These are phyloP conservation scores for Orthosia gracilis DNA, from an alignment of 2,888 invertebrate species.

Conservation along the genomic window DNA sequence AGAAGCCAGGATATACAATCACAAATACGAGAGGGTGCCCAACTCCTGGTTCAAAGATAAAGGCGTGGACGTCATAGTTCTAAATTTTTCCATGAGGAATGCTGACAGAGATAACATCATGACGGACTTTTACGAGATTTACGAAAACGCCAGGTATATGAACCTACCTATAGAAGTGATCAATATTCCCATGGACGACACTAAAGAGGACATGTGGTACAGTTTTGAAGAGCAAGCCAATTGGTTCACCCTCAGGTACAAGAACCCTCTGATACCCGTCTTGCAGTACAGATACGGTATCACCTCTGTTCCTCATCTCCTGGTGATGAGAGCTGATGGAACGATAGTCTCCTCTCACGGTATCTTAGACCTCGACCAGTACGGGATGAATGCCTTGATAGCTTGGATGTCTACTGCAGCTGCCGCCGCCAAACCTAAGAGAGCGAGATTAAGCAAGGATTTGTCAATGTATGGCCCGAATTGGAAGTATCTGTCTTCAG, in stretches of 20 bases:
- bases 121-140: slow-evolving; percentile 81
- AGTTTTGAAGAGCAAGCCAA: slow-evolving; percentile 83
- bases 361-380: slow-evolving; percentile 79
- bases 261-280: slow-evolving; percentile 76
- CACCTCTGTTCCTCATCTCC: slow-evolving; percentile 79
- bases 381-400: slow-evolving; percentile 84
- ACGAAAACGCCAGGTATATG: slow-evolving; percentile 79
- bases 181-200: slow-evolving; percentile 82
- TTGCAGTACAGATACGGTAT: slow-evolving; percentile 80
- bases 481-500: slow-evolving; percentile 74
- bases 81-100: slow-evolving; percentile 79
- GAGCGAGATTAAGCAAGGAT: slow-evolving; percentile 72
- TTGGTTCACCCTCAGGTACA: slow-evolving; percentile 82
- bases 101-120: slow-evolving; percentile 79
- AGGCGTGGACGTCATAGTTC: slow-evolving; percentile 77
- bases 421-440: slow-evolving; percentile 68
- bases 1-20: slow-evolving; percentile 77
- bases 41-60: slow-evolving; percentile 77
- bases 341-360: slow-evolving; percentile 79
- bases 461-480: slow-evolving; percentile 75
- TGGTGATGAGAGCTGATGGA: slow-evolving; percentile 78
- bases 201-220: slow-evolving; percentile 69
- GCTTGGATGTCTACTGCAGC: slow-evolving; percentile 79
- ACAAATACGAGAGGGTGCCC: slow-evolving; percentile 72
- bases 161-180: slow-evolving; percentile 86